Evolutionary conservation across 2,888 invertebrate species (phyloP).

Genomic region (Rosalia funebris): DNA sequence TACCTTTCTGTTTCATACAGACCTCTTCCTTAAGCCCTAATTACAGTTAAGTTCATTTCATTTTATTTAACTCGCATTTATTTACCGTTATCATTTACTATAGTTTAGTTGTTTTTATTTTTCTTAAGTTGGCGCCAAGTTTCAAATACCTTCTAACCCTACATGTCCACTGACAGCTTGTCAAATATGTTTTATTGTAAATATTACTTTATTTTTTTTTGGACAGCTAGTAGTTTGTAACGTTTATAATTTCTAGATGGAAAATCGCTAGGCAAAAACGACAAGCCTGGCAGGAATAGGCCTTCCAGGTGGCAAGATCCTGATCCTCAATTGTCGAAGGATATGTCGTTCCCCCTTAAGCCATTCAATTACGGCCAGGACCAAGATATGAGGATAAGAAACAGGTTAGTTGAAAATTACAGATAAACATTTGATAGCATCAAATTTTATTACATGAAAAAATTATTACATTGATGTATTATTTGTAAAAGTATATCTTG

Average conservation of each 20-base stretch:
- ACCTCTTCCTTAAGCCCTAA: too few species aligned
- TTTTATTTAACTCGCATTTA: too few species aligned
- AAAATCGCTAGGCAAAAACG: slow-evolving; percentile 41
- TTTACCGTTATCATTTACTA: too few species aligned
- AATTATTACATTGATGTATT: too few species aligned
- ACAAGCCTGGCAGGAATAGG: slow-evolving; percentile 53
- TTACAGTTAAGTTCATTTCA: too few species aligned
- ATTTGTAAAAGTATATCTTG: too few species aligned
- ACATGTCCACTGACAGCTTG: slow-evolving; percentile 6
- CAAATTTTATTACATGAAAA: too few species aligned
- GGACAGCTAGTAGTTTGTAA: neutral
- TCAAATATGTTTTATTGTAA: slow-evolving; percentile 20
- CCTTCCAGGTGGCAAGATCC: slow-evolving; percentile 63
- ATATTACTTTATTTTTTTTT: neutral
- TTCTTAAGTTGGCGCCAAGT: slow-evolving; percentile 1
- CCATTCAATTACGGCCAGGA: slow-evolving; percentile 57
- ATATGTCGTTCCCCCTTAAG: slow-evolving; percentile 48
- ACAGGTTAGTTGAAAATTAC: slow-evolving; percentile 47
- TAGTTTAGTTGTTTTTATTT: neutral
- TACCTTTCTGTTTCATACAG: too few species aligned
- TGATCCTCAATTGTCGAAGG: slow-evolving; percentile 47
- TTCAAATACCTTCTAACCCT: neutral
- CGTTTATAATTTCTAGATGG: slow-evolving; percentile 41
- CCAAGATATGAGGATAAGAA: slow-evolving; percentile 61
- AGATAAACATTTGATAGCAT: neutral